Percentiles rank a stretch among this genome's conserved stretches.
phyloP scores from a whole-genome alignment of 2,797 vertebrate genomes.

The Salmo trutta region DNA sequence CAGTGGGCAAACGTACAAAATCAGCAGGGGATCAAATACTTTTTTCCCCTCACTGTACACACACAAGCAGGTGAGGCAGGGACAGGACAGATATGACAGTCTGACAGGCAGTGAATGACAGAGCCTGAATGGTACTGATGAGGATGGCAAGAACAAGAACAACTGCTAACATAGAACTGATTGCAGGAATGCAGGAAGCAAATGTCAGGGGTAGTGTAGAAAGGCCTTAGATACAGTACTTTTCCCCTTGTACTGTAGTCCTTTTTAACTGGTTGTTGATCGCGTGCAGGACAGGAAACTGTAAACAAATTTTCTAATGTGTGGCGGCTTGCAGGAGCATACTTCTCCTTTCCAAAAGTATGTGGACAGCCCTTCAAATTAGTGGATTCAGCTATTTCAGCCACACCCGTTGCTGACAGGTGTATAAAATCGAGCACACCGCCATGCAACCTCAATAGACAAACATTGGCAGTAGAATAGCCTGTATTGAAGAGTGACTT shows the following conservation, averaged over 20 bases:
- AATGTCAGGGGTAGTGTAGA: not conserved
- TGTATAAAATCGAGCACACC: too few relatives aligned
- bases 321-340: constrained; percentile 61
- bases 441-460: too few relatives aligned
- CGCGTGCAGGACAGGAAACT: constrained; percentile 59
- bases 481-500: too few relatives aligned
- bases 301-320: constrained; percentile 71
- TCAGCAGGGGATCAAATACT: too few relatives aligned
- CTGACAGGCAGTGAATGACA: constrained; percentile 1
- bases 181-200: constrained; percentile 4
- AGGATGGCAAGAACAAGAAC: not conserved
- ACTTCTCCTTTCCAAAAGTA: too few relatives aligned
- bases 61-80: not conserved
- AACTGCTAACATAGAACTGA: not conserved
- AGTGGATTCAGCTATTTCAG: too few relatives aligned
- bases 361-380: too few relatives aligned
- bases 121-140: constrained; percentile 5
- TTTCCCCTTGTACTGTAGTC: constrained; percentile 19
- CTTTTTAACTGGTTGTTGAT: constrained; percentile 62
- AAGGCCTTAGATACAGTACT: not conserved
- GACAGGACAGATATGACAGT: not conserved
- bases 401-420: too few relatives aligned
- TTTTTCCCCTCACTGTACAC: not conserved
- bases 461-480: too few relatives aligned
- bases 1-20: too few relatives aligned